Conservation (phyloP, 2,113 vertebrate species). For the Xiphorhynchus elegans region DNA sequence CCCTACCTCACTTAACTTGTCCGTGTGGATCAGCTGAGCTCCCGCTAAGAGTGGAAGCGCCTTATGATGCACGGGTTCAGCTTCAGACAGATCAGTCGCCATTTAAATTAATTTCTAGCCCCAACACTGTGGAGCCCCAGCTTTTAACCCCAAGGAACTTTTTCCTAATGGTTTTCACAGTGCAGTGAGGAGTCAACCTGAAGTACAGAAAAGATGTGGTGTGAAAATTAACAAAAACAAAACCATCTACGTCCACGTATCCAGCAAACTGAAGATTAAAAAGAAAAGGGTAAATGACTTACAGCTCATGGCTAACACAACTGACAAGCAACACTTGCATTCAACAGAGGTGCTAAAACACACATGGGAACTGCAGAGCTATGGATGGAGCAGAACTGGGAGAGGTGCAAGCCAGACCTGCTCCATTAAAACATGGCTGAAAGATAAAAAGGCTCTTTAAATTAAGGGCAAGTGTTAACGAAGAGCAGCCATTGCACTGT, state of each 20-base stretch:
- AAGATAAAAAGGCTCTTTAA: slow-evolving; percentile 35
- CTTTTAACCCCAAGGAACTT: slow-evolving; percentile 80
- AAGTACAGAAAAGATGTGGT: slow-evolving; percentile 82
- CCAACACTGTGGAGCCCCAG: slow-evolving; percentile 79
- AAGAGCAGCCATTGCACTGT: neutral
- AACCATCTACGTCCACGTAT: slow-evolving; percentile 42
- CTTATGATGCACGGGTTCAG: slow-evolving; percentile 82
- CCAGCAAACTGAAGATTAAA: slow-evolving; percentile 46
- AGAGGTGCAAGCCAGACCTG: slow-evolving; percentile 56
- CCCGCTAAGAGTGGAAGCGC: slow-evolving; percentile 81
- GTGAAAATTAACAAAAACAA: slow-evolving; percentile 77
- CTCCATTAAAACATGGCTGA: slow-evolving; percentile 23
- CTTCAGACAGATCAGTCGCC: slow-evolving; percentile 82
- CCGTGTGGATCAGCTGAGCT: slow-evolving; percentile 81
- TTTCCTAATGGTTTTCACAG: slow-evolving; percentile 80
- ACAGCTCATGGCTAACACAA: slow-evolving; percentile 21
- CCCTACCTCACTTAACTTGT: slow-evolving; percentile 85
- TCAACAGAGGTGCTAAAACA: slow-evolving; percentile 55
- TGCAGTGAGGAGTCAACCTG: slow-evolving; percentile 80
- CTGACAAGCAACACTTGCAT: slow-evolving; percentile 32
- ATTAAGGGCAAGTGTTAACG: neutral
- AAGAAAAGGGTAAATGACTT: slow-evolving; percentile 50
- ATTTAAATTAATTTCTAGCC: slow-evolving; percentile 82
- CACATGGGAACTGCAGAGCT: slow-evolving; percentile 4
- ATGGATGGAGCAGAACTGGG: slow-evolving; percentile 33